phyloP scores from a whole-genome alignment of 1,140 invertebrate species.

The Colletes gigas region DNA sequence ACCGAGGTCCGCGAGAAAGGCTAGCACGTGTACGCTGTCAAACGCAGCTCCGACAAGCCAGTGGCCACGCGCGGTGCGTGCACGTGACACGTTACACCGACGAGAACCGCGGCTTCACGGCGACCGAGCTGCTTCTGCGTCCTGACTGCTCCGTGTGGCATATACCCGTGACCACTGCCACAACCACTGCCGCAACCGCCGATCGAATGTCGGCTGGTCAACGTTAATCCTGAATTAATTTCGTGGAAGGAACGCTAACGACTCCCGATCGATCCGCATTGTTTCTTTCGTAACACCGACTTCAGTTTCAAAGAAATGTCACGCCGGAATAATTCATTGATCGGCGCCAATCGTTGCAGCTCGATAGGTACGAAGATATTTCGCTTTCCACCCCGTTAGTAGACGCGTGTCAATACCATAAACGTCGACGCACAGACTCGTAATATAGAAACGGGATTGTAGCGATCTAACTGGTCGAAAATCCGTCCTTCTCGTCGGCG shows the following conservation, averaged over 20 bases:
- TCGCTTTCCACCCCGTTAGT: slow-evolving; percentile 2
- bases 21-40: slow-evolving; percentile 67
- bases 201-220: slow-evolving; percentile 55
- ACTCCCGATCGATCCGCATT: background rate
- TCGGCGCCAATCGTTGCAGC: no score
- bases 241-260: slow-evolving; percentile 14
- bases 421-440: background rate
- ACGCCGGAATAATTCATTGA: no score
- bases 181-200: slow-evolving; percentile 37
- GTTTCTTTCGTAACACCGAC: no score
- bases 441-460: background rate
- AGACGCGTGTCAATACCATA: background rate
- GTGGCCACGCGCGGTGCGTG: slow-evolving; percentile 50
- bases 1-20: slow-evolving; percentile 63
- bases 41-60: slow-evolving; percentile 56
- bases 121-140: slow-evolving; percentile 6
- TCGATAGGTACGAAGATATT: background rate
- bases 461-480: background rate
- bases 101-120: background rate
- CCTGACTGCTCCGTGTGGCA: background rate
- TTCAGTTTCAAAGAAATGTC: no score
- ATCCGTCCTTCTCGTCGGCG: background rate
- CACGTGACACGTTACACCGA: slow-evolving; percentile 66
- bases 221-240: slow-evolving; percentile 43
- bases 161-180: slow-evolving; percentile 25